phyloP scores from a whole-genome alignment of 1,140 invertebrate species.

The Oryzaephilus surinamensis region DNA sequence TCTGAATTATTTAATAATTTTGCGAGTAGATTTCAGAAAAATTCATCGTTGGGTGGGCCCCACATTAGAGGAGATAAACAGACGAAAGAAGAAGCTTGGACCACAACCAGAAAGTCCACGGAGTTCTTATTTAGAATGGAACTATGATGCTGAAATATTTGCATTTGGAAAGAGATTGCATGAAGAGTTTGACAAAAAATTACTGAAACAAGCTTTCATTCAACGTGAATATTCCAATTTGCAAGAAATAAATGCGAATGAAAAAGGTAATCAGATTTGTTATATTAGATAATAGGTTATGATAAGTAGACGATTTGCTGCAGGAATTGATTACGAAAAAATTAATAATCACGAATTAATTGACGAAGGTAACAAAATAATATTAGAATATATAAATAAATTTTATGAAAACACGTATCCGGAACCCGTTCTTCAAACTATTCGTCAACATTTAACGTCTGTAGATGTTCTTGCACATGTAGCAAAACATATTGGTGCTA shows the following conservation, averaged over 20 bases:
- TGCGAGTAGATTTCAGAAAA: background rate
- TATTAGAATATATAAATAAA: constrained; percentile 43
- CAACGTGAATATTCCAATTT: constrained; percentile 55
- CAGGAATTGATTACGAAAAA: background rate
- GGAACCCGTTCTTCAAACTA: constrained; percentile 48
- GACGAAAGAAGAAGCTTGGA: constrained; percentile 33
- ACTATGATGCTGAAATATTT: constrained; percentile 78
- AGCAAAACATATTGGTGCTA: constrained; percentile 61
- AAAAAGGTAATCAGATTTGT: constrained; percentile 51
- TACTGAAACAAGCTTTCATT: constrained; percentile 67
- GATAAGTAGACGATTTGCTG: background rate
- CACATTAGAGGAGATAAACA: constrained; percentile 38
- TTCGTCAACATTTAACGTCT: constrained; percentile 55
- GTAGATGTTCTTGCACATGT: constrained; percentile 57
- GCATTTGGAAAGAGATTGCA: constrained; percentile 76
- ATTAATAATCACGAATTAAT: constrained; percentile 58
- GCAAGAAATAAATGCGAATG: constrained; percentile 18
- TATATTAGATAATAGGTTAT: constrained; percentile 39
- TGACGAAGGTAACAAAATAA: constrained; percentile 50
- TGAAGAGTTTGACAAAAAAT: constrained; percentile 65
- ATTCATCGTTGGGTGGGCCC: constrained; percentile 46
- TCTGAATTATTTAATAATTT: background rate
- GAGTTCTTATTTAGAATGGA: constrained; percentile 69
- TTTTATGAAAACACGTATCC: constrained; percentile 60
- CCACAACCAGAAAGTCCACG: constrained; percentile 38